Evolutionary conservation across 2,113 vertebrate species (phyloP).

Genomic region (Conger conger): DNA sequence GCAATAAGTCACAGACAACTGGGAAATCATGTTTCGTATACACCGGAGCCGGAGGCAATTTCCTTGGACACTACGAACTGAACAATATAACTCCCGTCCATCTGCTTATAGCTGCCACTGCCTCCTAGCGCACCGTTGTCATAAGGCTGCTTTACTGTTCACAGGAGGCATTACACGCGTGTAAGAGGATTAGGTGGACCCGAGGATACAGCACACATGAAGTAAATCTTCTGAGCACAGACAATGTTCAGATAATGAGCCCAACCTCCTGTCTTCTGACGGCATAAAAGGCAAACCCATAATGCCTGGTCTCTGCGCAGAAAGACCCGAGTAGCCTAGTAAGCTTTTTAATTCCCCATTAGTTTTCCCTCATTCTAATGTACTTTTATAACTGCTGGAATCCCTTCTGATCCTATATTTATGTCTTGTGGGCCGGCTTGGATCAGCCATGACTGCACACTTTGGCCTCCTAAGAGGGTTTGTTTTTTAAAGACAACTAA

Average conservation of each 20-base stretch:
- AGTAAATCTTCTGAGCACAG: neutral
- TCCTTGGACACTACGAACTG: neutral
- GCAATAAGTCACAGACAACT: neutral
- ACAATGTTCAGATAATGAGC: neutral
- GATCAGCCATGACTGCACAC: neutral
- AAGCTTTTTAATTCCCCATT: neutral
- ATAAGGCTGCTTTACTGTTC: neutral
- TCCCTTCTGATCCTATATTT: neutral
- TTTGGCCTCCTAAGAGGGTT: neutral
- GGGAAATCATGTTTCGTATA: neutral
- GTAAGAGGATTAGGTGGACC: slow-evolving; percentile 11
- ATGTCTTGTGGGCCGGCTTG: neutral
- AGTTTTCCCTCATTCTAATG: neutral
- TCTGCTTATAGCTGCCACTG: neutral
- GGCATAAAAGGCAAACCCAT: neutral
- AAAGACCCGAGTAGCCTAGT: neutral
- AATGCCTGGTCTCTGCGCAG: neutral
- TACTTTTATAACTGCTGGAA: neutral
- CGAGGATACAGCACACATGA: neutral
- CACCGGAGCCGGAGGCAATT: neutral
- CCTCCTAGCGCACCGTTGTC: neutral
- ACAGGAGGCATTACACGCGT: neutral
- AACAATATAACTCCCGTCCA: neutral
- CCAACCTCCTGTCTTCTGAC: neutral
- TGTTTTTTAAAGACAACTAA: neutral